phyloP scores from a whole-genome alignment of 2,113 vertebrate species.

The Alligator sinensis region DNA sequence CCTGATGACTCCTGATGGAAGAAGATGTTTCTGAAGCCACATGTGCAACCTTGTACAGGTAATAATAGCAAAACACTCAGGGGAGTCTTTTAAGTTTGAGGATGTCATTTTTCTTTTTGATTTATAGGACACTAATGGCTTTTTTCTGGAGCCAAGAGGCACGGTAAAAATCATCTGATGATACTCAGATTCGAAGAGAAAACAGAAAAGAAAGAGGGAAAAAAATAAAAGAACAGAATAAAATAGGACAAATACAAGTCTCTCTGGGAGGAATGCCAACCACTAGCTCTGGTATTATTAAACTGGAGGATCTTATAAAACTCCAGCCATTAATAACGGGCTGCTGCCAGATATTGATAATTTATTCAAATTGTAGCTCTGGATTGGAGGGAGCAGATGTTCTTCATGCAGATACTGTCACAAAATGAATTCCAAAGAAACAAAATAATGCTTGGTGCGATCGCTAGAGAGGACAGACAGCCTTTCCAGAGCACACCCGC shows the following conservation, averaged over 20 bases:
- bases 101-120: conserved; percentile 75
- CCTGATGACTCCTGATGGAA: conserved; percentile 61
- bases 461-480: conserved; percentile 33
- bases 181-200: background rate
- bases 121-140: conserved; percentile 71
- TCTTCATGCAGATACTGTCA: conserved; percentile 79
- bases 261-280: conserved; percentile 68
- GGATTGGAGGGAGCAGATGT: conserved; percentile 82
- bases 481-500: background rate
- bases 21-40: conserved; percentile 68
- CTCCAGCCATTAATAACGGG: conserved; percentile 80
- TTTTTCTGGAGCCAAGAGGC: conserved; percentile 17
- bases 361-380: conserved; percentile 85
- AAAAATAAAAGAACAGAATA: conserved; percentile 25
- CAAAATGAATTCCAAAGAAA: conserved; percentile 74
- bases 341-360: conserved; percentile 81
- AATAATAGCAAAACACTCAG: conserved; percentile 75
- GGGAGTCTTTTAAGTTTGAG: conserved; percentile 69
- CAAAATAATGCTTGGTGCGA: conserved; percentile 54
- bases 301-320: conserved; percentile 82
- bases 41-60: conserved; percentile 73
- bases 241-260: conserved; percentile 61
- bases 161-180: conserved; percentile 53
- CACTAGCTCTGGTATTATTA: conserved; percentile 71
- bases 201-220: background rate